Base-by-base conservation (phyloP, 2,888 invertebrate genomes). In the Chrysolina americana region DNA sequence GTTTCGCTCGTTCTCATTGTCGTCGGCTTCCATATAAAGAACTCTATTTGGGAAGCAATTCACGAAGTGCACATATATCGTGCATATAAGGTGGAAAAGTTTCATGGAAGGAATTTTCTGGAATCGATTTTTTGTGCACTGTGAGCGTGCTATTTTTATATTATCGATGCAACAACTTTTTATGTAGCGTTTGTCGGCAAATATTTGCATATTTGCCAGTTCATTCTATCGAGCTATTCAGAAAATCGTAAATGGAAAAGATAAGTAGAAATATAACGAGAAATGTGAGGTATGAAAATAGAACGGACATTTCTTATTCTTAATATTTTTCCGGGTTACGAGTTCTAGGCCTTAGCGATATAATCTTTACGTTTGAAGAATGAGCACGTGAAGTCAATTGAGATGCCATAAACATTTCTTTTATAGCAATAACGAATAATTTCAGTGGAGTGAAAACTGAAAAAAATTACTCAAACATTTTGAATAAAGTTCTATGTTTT, bases 141-240 rank as follows among this genome's bases (percentile, higher is more conserved):
- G 36, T 59, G 59, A 6, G 59, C 59, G 59, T 59, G 59, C 59
- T 59, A 59, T 59, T 59, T 59, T 59, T 28, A 23, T 13, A 59
- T 59, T 59, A 23, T 59, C 36, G 28, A 59, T 59, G 36, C 15
- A 59, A 28, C 50, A 50, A 9, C 36, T 59, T 59, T 59, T 28
- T 59, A 11, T 59, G 36, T 5, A 21, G 59, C 36, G 28, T n/a
- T 59, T 59, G 28, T 36, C 59, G 36, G n/a, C 28, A 28, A 19
- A 21, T 2, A 59, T 59, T 59, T 59, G 59, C 59, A 59, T 59
- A 59, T 59, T 36, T 59, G 23, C 36, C n/a, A 17, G 15, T 36
- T 28, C 59, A n/a, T 59, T 59, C 19, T 28, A 28, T 28, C 28
- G n/a, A 15, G 59, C 36, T 59, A 59, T 59, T 13, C 59, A 59